Percentiles rank a stretch among this genome's conserved stretches.
These are phyloP conservation scores for Crotalus horridus DNA, from an alignment of 2,113 vertebrate species.

Conservation along the genomic window DNA sequence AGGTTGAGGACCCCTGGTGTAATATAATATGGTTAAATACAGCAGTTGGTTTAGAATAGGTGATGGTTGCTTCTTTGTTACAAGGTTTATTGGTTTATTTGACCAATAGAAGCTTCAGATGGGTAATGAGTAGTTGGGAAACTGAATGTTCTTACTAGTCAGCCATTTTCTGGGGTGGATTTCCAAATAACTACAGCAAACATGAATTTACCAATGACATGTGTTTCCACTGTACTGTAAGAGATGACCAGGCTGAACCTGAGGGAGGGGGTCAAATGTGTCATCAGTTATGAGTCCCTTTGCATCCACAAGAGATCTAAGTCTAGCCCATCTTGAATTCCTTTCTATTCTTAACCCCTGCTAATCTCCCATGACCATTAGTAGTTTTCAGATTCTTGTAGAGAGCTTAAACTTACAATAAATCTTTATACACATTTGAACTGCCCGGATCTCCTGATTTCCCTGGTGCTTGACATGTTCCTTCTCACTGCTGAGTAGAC, in stretches of 20 bases:
- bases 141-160: neutral
- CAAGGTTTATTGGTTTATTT: neutral
- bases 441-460: too few relatives aligned
- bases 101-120: neutral
- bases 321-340: too few relatives aligned
- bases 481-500: neutral
- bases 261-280: too few relatives aligned
- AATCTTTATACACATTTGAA: too few relatives aligned
- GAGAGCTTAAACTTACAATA: too few relatives aligned
- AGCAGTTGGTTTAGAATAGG: neutral
- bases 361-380: too few relatives aligned
- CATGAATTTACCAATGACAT: neutral
- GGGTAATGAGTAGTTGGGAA: neutral
- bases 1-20: too few relatives aligned
- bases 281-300: too few relatives aligned
- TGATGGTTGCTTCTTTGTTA: neutral
- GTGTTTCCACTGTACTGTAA: neutral
- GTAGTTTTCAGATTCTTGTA: too few relatives aligned
- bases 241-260: too few relatives aligned
- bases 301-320: too few relatives aligned
- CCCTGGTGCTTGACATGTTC: neutral
- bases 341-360: too few relatives aligned
- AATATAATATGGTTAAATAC: neutral
- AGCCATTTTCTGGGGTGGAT: neutral
- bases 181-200: neutral